Conservation (phyloP, 2,888 invertebrate genomes). For the Galeruca laticollis region DNA sequence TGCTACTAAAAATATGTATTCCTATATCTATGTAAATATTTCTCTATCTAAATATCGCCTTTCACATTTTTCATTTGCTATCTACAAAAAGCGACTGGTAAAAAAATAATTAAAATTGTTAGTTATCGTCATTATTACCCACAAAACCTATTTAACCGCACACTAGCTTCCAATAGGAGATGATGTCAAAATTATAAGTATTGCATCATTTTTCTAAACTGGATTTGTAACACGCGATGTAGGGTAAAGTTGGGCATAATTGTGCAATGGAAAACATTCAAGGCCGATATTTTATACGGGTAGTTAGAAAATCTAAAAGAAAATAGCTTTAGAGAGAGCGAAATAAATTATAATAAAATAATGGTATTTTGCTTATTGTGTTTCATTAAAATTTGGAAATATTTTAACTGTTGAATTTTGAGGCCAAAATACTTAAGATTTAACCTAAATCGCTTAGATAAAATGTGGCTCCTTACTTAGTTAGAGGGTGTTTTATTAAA, state of each 20-base stretch:
- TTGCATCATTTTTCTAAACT: slow-evolving; percentile 38
- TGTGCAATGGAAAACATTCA: background rate
- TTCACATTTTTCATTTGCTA: background rate
- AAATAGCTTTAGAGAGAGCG: no score
- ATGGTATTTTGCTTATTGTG: no score
- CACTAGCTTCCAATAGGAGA: slow-evolving; percentile 27
- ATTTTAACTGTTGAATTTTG: no score
- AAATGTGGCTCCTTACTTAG: no score
- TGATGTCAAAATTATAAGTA: slow-evolving; percentile 32
- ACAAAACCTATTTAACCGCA: slow-evolving; percentile 23
- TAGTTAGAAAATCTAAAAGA: background rate
- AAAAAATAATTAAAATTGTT: slow-evolving; percentile 7
- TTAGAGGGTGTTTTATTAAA: no score
- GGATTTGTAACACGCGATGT: slow-evolving; percentile 20
- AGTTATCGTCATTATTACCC: background rate
- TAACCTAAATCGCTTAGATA: no score
- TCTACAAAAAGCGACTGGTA: background rate
- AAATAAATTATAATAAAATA: no score
- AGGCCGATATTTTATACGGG: background rate
- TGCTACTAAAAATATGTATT: background rate
- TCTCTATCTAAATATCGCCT: no score
- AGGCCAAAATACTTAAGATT: no score
- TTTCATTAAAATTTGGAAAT: background rate
- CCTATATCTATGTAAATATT: no score
- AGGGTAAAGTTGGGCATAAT: slow-evolving; percentile 26